Conservation (phyloP, 2,797 vertebrate genomes). For the Mormyrops boulengeri region DNA sequence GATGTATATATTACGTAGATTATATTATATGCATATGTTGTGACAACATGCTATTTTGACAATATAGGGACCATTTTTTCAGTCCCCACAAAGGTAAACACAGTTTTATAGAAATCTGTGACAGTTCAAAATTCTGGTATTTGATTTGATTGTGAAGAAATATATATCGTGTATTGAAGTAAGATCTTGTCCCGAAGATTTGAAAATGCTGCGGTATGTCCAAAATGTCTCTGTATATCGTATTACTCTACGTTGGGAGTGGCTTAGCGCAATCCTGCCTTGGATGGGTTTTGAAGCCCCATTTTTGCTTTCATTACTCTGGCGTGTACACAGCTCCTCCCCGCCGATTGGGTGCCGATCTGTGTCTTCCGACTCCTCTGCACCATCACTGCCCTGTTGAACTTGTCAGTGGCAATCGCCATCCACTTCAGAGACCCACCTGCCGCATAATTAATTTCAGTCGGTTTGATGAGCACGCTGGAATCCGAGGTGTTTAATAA, state of each 20-base stretch:
- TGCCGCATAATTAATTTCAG: conserved; percentile 63
- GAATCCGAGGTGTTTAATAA: conserved; percentile 60
- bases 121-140: background rate
- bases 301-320: background rate
- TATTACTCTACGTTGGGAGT: background rate
- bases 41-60: background rate
- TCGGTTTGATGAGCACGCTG: conserved; percentile 47
- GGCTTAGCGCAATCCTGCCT: background rate
- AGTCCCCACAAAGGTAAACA: background rate
- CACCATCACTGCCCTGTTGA: background rate
- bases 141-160: background rate
- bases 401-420: conserved; percentile 19
- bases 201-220: background rate
- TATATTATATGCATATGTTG: background rate
- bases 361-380: background rate
- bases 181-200: background rate
- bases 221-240: background rate
- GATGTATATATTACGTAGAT: background rate
- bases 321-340: background rate
- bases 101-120: background rate
- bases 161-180: background rate
- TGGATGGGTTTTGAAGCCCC: background rate
- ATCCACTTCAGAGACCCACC: conserved; percentile 54
- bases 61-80: background rate
- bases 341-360: background rate